These are phyloP conservation scores for Marcusenius ussheri DNA, from an alignment of 2,113 vertebrate species.

Conservation along the genomic window DNA sequence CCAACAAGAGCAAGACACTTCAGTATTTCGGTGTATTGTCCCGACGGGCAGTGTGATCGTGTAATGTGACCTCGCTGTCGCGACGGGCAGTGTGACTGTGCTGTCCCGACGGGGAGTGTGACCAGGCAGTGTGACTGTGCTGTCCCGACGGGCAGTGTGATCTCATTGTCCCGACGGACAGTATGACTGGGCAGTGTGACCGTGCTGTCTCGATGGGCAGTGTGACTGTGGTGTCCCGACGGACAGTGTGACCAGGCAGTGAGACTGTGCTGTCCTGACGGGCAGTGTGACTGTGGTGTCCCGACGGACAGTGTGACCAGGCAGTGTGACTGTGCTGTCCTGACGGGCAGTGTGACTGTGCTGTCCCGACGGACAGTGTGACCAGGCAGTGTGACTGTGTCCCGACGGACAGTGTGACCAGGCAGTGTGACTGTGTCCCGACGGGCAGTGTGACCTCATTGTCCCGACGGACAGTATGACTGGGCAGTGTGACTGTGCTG, in stretches of 20 bases:
- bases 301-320: too few species aligned
- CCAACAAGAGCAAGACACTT: not conserved
- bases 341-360: not conserved
- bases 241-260: too few species aligned
- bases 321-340: not conserved
- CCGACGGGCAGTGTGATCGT: too few species aligned
- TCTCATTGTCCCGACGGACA: accelerated
- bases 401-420: not conserved
- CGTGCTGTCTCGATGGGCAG: accelerated
- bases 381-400: too few species aligned
- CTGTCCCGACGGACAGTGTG: not conserved
- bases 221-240: too few species aligned
- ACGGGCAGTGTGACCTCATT: too few species aligned
- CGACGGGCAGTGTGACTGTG: not conserved
- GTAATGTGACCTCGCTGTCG: not conserved
- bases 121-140: not conserved
- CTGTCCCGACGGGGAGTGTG: not conserved
- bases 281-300: too few species aligned
- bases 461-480: not conserved
- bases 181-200: not conserved
- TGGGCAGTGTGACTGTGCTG: not conserved
- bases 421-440: too few species aligned
- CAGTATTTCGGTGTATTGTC: not conserved
- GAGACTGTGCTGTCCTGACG: too few species aligned
- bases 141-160: not conserved